Conservation (phyloP, 2,113 vertebrate species). For the Pelecanoides urinatrix region DNA sequence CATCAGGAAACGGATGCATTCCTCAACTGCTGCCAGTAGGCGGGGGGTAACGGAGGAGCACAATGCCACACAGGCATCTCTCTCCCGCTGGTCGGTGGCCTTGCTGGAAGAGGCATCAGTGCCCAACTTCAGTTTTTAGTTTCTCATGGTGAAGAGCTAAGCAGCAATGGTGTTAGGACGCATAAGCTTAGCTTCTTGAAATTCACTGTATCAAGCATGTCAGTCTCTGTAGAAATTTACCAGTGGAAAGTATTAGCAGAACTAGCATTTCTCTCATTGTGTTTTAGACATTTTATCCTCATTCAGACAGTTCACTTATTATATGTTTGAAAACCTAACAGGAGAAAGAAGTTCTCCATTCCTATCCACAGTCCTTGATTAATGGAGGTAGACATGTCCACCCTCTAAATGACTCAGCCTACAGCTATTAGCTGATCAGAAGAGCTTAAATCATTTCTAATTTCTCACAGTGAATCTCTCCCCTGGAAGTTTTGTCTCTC, state of each 20-base stretch:
- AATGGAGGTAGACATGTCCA: neutral
- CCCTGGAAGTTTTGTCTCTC: neutral
- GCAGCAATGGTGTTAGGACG: neutral
- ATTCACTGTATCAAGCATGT: neutral
- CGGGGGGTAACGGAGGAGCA: neutral
- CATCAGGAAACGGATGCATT: neutral
- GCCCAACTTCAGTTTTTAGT: neutral
- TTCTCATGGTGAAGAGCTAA: neutral
- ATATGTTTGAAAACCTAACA: neutral
- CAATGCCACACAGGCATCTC: neutral
- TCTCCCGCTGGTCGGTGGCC: neutral
- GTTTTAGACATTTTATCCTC: neutral
- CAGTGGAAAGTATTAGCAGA: neutral
- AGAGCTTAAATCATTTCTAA: constrained; percentile 11
- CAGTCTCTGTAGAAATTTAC: neutral
- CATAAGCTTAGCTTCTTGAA: neutral
- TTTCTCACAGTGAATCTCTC: neutral
- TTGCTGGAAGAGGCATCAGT: neutral
- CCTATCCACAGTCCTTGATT: neutral
- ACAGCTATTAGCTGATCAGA: constrained; percentile 25
- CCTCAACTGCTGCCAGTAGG: neutral
- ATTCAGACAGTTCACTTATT: neutral
- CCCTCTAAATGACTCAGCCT: neutral
- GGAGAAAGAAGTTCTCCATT: neutral
- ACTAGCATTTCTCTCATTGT: neutral